Base-by-base conservation (phyloP, 1,140 invertebrate genomes). In the Lepidurus apus region DNA sequence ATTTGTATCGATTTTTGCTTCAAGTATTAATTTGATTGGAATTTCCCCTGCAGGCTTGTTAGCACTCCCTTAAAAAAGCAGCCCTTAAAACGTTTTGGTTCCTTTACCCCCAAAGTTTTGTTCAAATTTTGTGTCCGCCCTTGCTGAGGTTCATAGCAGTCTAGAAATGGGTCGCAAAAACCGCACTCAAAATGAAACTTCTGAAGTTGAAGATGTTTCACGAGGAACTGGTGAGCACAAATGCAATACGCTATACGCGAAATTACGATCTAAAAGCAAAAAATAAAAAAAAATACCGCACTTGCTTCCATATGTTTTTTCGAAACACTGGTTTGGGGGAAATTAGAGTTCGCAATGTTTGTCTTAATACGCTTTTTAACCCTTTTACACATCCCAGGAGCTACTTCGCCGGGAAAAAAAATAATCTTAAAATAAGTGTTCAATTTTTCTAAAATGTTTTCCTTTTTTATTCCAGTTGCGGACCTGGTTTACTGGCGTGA, bases 401-500 rank as follows among this genome's bases (percentile, higher is more conserved):
- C 53, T 3, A 47, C 17, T 21, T 21, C 53, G 17, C 10, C 53
- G 4, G 13, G 21, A 65, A 13, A 65, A 7, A 13, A 13, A 65
- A 7, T 4, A 65, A n/a, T 65, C 17, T 21, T 21, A 0, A 65
- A 65, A 65, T 21, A n/a, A 1, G 21, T 11, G 4, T 17, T 0
- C 17, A 65, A 7, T 21, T 13, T 17, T 9, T 6, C 17, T 65
- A 7, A 65, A 13, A n/a, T 65, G 53, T 65, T n/a, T 65, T 7
- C 7, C 13, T 84, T 84, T 82, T 81, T 83, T 77, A 82, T 92
- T 92, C 11, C 88, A 97, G 95, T 98, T 88, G 92, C 95, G 85
- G 94, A 96, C 83, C 88, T 99, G 84, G 93, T 99, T 84, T 98
- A 98, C 87, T 99, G 97, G 97, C 90, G 95, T 81, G 93, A 96